phyloP scores from a whole-genome alignment of 2,888 invertebrate species.

The Volucella bombylans region DNA sequence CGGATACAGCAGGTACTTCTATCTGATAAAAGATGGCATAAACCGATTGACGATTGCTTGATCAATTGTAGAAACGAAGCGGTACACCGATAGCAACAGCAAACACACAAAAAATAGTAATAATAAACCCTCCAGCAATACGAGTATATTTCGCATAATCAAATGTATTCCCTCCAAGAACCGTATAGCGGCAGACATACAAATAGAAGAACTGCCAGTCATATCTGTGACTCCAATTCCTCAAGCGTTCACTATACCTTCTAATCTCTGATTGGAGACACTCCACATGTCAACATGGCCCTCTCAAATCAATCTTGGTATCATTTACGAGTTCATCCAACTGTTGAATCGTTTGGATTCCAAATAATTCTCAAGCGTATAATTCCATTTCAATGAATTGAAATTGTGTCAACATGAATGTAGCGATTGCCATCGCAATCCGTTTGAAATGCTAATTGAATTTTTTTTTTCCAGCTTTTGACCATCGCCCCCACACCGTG shows the following conservation, averaged over 20 bases:
- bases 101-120: constrained; percentile 15
- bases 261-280: constrained; percentile 5
- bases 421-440: constrained; percentile 18
- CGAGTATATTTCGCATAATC: constrained; percentile 27
- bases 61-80: constrained; percentile 40
- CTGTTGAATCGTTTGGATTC: constrained; percentile 28
- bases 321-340: constrained; percentile 37
- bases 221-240: constrained; percentile 39
- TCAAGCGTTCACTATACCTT: constrained; percentile 30
- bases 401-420: constrained; percentile 61
- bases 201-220: constrained; percentile 28
- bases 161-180: constrained; percentile 47
- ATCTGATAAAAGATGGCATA: constrained; percentile 19
- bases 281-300: background rate
- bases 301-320: constrained; percentile 26
- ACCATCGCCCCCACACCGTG: constrained; percentile 12
- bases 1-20: constrained; percentile 54
- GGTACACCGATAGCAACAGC: constrained; percentile 10
- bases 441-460: constrained; percentile 55
- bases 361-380: constrained; percentile 49
- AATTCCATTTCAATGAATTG: constrained; percentile 38
- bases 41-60: constrained; percentile 47
- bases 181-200: constrained; percentile 18
- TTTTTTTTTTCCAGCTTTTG: background rate
- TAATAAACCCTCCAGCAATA: constrained; percentile 25